A percentile compares a stretch with the other conserved stretches of the same genome.
These are phyloP conservation scores for Lepeophtheirus nordmannii DNA, from an alignment of 2,888 invertebrate genomes.

Conservation along the genomic window DNA sequence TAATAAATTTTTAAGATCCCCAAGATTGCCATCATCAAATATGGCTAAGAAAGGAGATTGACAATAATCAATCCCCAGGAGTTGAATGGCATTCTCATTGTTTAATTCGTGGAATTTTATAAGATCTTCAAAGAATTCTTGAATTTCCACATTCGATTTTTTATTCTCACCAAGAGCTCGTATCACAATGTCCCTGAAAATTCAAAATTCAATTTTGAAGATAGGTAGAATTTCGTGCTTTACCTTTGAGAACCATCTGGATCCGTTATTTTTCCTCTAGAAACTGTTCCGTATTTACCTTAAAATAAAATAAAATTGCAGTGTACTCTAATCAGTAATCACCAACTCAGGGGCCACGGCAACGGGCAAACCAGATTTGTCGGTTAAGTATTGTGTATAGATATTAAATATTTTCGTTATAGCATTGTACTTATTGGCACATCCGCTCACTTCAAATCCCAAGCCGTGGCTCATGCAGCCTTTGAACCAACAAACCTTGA, in stretches of 20 bases:
- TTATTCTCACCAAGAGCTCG: not conserved
- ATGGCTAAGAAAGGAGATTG: not conserved
- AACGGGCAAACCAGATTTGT: too few relatives aligned
- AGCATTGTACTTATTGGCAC: too few relatives aligned
- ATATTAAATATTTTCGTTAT: too few relatives aligned
- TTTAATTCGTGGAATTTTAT: not conserved
- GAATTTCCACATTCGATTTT: not conserved
- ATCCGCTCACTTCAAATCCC: too few relatives aligned
- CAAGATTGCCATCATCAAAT: not conserved
- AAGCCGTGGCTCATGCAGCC: too few relatives aligned
- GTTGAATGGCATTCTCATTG: not conserved
- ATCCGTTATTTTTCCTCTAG: not conserved
- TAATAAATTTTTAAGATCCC: not conserved
- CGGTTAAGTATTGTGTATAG: too few relatives aligned
- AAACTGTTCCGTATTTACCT: not conserved
- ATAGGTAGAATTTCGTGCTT: not conserved
- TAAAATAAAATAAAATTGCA: not conserved
- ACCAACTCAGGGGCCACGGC: too few relatives aligned
- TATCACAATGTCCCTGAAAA: not conserved
- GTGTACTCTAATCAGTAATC: too few relatives aligned
- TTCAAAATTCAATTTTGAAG: not conserved
- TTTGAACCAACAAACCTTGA: not conserved
- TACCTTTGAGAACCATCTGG: not conserved
- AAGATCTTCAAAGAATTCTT: not conserved
- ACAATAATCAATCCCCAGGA: not conserved